A percentile compares a stretch with the other conserved stretches of the same genome.
phyloP scores from a whole-genome alignment of 2,888 invertebrate species.

The Branchipolynoe longqiensis region DNA sequence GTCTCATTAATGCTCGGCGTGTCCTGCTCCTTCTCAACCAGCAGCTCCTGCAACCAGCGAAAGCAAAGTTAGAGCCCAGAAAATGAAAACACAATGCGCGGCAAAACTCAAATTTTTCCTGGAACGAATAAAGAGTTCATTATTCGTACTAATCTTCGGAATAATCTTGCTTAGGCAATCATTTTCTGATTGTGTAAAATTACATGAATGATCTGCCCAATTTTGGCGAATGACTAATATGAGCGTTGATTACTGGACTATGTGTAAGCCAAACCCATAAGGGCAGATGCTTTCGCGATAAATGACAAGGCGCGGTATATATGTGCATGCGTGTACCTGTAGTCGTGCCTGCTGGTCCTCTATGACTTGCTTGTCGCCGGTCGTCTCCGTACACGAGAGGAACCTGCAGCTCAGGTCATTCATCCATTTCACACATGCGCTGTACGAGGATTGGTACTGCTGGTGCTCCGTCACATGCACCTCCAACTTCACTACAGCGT shows the following conservation, averaged over 20 bases:
- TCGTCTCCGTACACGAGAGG: conserved; percentile 76
- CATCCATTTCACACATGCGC: conserved; percentile 88
- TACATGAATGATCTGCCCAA: too few species aligned
- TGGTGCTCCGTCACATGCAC: conserved; percentile 92
- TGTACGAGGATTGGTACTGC: conserved; percentile 88
- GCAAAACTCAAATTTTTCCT: too few species aligned
- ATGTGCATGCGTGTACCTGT: conserved; percentile 70
- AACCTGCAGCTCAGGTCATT: conserved; percentile 85
- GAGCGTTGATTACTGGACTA: too few species aligned
- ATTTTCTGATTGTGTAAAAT: too few species aligned
- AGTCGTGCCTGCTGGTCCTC: conserved; percentile 80
- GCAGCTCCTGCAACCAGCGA: conserved; percentile 75
- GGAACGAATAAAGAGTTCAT: too few species aligned
- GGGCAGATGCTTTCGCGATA: too few species aligned
- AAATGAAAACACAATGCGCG: too few species aligned
- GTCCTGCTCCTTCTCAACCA: conserved; percentile 91
- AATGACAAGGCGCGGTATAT: too few species aligned
- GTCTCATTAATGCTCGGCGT: conserved; percentile 89
- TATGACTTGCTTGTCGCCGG: conserved; percentile 91
- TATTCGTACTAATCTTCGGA: too few species aligned
- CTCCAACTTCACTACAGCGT: conserved; percentile 91
- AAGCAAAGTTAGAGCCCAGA: background rate
- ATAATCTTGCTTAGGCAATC: too few species aligned
- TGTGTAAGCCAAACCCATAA: too few species aligned
- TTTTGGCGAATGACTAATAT: too few species aligned